Conservation (phyloP, 2,797 vertebrate genomes). For the Acipenser ruthenus region DNA sequence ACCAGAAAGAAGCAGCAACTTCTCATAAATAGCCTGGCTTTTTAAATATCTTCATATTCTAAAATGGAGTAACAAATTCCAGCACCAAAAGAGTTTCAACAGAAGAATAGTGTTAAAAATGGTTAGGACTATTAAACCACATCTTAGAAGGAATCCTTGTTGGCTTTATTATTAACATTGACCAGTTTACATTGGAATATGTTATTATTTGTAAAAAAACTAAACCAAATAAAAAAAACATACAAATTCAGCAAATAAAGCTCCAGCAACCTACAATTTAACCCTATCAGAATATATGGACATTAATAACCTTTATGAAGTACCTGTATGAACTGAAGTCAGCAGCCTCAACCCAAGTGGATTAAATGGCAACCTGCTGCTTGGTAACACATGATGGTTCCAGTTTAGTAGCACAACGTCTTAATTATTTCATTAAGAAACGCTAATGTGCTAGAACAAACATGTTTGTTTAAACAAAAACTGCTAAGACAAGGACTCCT, state of each 20-base stretch:
- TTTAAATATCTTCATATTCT: no score
- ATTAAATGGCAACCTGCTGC: not conserved
- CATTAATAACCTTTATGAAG: constrained; percentile 55
- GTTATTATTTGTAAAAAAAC: constrained; percentile 41
- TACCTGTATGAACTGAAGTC: constrained; percentile 22
- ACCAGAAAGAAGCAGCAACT: no score
- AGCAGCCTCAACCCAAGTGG: constrained; percentile 11
- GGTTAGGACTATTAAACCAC: constrained; percentile 2
- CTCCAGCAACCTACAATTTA: no score
- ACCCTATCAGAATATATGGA: constrained; percentile 59
- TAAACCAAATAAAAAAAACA: constrained; percentile 65
- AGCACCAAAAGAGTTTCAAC: no score
- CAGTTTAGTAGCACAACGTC: not conserved
- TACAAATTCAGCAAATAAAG: no score
- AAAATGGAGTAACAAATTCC: no score
- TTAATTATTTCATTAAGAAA: not conserved
- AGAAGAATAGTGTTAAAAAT: no score
- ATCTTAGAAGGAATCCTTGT: not conserved
- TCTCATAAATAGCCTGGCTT: no score
- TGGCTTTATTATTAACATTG: constrained; percentile 1
- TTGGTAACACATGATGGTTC: not conserved
- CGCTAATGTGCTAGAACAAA: not conserved
- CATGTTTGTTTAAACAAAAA: constrained; percentile 16
- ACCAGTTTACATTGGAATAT: not conserved
- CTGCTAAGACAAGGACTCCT: constrained; percentile 74